These are phyloP conservation scores for Eurytoma adleriae DNA, from an alignment of 2,888 invertebrate genomes.

Conservation along the genomic window DNA sequence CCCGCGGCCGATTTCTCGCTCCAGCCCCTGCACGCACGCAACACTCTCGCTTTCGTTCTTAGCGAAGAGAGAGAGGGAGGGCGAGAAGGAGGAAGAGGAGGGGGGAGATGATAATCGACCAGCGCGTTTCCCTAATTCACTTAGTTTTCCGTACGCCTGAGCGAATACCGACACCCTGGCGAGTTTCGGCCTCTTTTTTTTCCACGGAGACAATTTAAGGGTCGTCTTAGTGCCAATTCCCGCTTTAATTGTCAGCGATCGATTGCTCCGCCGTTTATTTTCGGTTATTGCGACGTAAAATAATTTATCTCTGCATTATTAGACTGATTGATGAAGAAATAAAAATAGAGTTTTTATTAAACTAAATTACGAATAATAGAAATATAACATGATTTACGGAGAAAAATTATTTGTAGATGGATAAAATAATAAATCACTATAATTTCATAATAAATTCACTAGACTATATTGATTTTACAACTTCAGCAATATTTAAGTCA, in stretches of 20 bases:
- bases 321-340: background rate
- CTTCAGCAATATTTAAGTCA: too few species aligned
- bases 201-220: background rate
- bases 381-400: too few species aligned
- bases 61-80: background rate
- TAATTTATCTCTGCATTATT: too few species aligned
- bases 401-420: too few species aligned
- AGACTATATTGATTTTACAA: too few species aligned
- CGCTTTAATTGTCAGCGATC: slow-evolving; percentile 5
- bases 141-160: slow-evolving; percentile 15
- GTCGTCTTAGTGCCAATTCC: background rate
- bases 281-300: too few species aligned
- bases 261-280: background rate
- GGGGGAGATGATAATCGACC: slow-evolving; percentile 8
- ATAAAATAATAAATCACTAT: too few species aligned
- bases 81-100: background rate
- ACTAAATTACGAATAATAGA: too few species aligned
- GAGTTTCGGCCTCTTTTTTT: background rate
- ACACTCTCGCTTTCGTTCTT: slow-evolving; percentile 35
- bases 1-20: slow-evolving; percentile 12
- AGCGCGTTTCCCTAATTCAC: slow-evolving; percentile 31
- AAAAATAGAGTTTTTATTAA: background rate
- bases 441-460: too few species aligned
- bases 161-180: background rate
- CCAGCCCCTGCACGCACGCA: background rate